A percentile compares a stretch with the other conserved stretches of the same genome.
phyloP scores from a whole-genome alignment of 2,113 vertebrate genomes.

The Atlantisia rogersi region DNA sequence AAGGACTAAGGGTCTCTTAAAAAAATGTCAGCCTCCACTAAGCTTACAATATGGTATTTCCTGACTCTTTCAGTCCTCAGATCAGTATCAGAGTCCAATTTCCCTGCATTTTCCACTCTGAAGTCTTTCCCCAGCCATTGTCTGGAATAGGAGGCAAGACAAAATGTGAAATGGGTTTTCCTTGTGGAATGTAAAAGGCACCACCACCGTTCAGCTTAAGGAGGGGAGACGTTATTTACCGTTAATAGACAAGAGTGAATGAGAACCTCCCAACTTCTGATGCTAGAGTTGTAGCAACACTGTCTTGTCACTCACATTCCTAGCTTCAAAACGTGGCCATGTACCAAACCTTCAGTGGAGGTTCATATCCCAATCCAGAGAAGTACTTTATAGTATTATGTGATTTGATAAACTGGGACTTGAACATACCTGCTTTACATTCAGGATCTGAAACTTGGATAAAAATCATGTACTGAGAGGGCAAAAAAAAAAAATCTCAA shows the following conservation, averaged over 20 bases:
- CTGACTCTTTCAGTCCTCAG: slow-evolving; percentile 51
- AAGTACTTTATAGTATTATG: background rate
- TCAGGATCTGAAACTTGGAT: background rate
- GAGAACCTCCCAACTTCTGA: background rate
- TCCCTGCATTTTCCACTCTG: slow-evolving; percentile 44
- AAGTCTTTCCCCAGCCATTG: slow-evolving; percentile 14
- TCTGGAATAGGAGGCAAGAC: background rate
- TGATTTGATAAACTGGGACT: background rate
- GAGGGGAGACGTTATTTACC: background rate
- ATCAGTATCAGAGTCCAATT: slow-evolving; percentile 53
- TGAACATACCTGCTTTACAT: background rate
- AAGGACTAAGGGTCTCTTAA: slow-evolving; percentile 37
- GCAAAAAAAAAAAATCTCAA: background rate
- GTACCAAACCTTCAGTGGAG: background rate
- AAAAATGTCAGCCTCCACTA: slow-evolving; percentile 24
- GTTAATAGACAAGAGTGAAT: background rate
- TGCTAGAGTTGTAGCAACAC: background rate
- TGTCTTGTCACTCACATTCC: background rate
- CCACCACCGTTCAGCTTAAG: background rate
- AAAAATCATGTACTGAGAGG: background rate
- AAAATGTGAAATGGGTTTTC: slow-evolving; percentile 10
- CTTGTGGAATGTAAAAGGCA: background rate
- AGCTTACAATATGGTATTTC: slow-evolving; percentile 68
- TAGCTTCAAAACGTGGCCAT: background rate
- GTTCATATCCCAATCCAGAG: background rate